Evolutionary conservation across 1,140 invertebrate species (phyloP).

Genomic region (Brachionus rotundiformis): DNA sequence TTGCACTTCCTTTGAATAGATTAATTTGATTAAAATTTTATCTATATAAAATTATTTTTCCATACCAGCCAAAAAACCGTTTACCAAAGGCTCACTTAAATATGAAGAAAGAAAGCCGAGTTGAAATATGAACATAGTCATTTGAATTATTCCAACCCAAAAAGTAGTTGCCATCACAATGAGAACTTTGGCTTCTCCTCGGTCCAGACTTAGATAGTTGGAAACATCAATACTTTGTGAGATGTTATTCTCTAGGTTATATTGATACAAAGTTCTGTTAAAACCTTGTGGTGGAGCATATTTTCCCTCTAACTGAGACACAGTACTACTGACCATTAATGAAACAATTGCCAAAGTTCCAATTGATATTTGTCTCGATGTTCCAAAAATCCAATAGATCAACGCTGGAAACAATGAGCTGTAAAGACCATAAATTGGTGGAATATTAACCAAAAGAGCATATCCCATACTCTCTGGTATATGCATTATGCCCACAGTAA

Average conservation of each 20-base stretch:
- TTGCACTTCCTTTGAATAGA: conserved; percentile 55
- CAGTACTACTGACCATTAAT: conserved; percentile 70
- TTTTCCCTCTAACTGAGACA: conserved; percentile 22
- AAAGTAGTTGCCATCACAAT: conserved; percentile 34
- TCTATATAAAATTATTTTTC: not conserved
- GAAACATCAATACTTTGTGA: not conserved
- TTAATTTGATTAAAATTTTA: not conserved
- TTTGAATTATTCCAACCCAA: conserved; percentile 55
- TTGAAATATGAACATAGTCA: conserved; percentile 63
- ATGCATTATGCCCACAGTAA: conserved; percentile 66
- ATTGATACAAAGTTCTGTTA: conserved; percentile 20
- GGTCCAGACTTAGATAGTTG: not conserved
- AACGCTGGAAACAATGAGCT: conserved; percentile 90
- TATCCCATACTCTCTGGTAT: conserved; percentile 75
- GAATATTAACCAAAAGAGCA: conserved; percentile 79
- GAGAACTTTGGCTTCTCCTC: conserved; percentile 2
- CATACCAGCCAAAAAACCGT: conserved; percentile 63
- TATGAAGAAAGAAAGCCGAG: conserved; percentile 66
- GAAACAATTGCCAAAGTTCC: conserved; percentile 88
- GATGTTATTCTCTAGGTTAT: not conserved
- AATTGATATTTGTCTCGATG: conserved; percentile 86
- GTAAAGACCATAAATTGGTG: conserved; percentile 85
- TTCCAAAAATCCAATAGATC: conserved; percentile 84
- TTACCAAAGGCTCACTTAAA: conserved; percentile 65
- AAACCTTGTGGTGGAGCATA: conserved; percentile 22